Evolutionary conservation across 2,797 vertebrate genomes (phyloP).

Genomic region (Cossypha dichroa): DNA sequence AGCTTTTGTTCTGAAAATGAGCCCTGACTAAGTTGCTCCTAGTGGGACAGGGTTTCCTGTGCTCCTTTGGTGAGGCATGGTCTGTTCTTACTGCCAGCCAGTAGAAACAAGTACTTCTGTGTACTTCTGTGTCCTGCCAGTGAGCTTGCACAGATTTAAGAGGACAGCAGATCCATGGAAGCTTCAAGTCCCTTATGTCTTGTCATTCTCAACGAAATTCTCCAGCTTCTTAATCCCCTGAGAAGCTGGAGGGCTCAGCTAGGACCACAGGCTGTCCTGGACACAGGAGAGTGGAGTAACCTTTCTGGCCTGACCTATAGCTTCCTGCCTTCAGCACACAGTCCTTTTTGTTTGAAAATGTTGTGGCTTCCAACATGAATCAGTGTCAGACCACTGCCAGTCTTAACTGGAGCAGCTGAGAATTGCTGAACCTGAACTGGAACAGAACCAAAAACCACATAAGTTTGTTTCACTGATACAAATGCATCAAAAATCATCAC

Average conservation of each 20-base stretch:
- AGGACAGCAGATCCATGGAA: neutral
- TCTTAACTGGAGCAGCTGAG: neutral
- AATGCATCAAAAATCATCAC: neutral
- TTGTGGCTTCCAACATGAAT: neutral
- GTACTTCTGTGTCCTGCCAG: neutral
- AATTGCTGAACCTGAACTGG: slow-evolving; percentile 10
- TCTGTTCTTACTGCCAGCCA: neutral
- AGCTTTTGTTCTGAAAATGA: neutral
- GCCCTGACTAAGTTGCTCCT: neutral
- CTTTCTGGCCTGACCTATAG: neutral
- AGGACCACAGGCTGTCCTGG: neutral
- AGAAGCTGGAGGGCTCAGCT: neutral
- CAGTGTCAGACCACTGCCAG: neutral
- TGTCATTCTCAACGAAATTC: neutral
- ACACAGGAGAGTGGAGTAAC: neutral
- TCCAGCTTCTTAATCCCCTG: neutral
- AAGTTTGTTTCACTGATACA: neutral
- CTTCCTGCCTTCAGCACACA: neutral
- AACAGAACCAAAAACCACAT: neutral
- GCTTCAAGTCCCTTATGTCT: neutral
- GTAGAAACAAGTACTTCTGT: neutral
- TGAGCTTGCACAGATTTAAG: neutral
- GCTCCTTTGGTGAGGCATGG: neutral
- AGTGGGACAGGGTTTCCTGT: neutral
- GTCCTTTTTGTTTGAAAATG: neutral